phyloP scores from a whole-genome alignment of 1,140 invertebrate genomes.

The Megathymus violae region DNA sequence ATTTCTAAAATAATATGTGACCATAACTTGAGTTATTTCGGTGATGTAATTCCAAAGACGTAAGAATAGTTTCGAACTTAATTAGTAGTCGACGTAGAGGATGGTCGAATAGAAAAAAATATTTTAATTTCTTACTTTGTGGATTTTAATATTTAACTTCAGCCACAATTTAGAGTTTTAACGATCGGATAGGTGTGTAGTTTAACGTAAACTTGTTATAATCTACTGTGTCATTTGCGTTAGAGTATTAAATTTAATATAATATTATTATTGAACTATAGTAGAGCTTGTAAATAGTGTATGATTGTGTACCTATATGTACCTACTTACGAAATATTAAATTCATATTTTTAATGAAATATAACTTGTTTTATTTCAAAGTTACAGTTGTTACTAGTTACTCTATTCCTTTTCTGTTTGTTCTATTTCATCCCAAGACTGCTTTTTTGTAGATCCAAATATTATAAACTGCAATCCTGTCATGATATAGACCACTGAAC shows the following conservation, averaged over 20 bases:
- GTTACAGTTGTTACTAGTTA: slow-evolving; percentile 2
- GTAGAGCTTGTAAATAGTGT: slow-evolving; percentile 71
- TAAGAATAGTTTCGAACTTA: slow-evolving; percentile 77
- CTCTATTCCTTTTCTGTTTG: background rate
- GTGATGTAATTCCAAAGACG: slow-evolving; percentile 83
- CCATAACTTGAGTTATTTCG: slow-evolving; percentile 80
- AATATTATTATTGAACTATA: slow-evolving; percentile 49
- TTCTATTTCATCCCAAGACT: slow-evolving; percentile 84
- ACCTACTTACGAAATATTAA: slow-evolving; percentile 54
- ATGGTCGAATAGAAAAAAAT: slow-evolving; percentile 53
- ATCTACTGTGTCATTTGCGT: slow-evolving; percentile 60
- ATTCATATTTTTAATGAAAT: slow-evolving; percentile 37
- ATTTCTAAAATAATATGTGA: slow-evolving; percentile 68
- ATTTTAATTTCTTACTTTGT: slow-evolving; percentile 53
- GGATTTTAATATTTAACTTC: slow-evolving; percentile 47
- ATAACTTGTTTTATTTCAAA: slow-evolving; percentile 8
- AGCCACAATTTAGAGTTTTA: slow-evolving; percentile 44
- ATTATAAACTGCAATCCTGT: slow-evolving; percentile 87
- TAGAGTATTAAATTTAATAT: slow-evolving; percentile 60
- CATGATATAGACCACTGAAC: slow-evolving; percentile 86
- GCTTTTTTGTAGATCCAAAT: slow-evolving; percentile 85
- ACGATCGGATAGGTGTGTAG: slow-evolving; percentile 32
- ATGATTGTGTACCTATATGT: slow-evolving; percentile 69
- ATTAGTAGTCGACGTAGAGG: slow-evolving; percentile 59
- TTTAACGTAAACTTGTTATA: slow-evolving; percentile 16